These are phyloP conservation scores for Centropus bengalensis DNA, from an alignment of 2,113 vertebrate species.

Conservation along the genomic window DNA sequence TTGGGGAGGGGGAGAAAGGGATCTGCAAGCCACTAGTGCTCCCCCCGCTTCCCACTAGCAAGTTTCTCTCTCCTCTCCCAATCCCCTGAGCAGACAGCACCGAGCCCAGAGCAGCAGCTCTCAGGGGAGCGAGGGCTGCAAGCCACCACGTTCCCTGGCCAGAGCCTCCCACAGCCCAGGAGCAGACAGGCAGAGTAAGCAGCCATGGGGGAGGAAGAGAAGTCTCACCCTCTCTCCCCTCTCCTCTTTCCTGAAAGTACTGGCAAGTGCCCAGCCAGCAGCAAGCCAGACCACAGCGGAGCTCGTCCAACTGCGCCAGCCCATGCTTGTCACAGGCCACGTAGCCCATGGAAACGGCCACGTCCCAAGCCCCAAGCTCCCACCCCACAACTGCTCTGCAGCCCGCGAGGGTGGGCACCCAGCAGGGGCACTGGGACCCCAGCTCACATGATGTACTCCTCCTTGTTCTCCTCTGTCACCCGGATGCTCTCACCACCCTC, in stretches of 20 bases:
- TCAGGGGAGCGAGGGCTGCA: not conserved
- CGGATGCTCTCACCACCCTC: conserved; percentile 92
- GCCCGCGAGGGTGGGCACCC: fast-evolving
- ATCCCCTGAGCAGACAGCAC: not conserved
- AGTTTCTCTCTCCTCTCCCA: not conserved
- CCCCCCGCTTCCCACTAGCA: not conserved
- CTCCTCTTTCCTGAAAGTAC: conserved; percentile 57
- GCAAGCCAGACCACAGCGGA: conserved; percentile 35
- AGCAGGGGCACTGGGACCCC: fast-evolving
- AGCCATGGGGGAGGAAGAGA: not conserved
- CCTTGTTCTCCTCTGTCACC: conserved; percentile 96
- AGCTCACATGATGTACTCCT: conserved; percentile 94
- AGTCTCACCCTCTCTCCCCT: conserved; percentile 45
- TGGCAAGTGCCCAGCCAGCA: conserved; percentile 43
- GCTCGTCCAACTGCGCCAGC: not conserved
- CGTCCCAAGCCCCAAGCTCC: not conserved
- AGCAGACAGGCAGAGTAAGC: not conserved
- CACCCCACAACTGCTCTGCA: not conserved
- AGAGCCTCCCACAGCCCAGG: not conserved
- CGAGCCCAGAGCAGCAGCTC: fast-evolving
- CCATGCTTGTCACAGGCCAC: conserved; percentile 43
- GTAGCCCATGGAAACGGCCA: conserved; percentile 7
- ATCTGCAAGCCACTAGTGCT: not conserved
- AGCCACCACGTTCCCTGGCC: not conserved
- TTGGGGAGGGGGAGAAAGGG: not conserved